Evolutionary conservation across 2,797 vertebrate genomes (phyloP).

Genomic region (Prunella strophiata): DNA sequence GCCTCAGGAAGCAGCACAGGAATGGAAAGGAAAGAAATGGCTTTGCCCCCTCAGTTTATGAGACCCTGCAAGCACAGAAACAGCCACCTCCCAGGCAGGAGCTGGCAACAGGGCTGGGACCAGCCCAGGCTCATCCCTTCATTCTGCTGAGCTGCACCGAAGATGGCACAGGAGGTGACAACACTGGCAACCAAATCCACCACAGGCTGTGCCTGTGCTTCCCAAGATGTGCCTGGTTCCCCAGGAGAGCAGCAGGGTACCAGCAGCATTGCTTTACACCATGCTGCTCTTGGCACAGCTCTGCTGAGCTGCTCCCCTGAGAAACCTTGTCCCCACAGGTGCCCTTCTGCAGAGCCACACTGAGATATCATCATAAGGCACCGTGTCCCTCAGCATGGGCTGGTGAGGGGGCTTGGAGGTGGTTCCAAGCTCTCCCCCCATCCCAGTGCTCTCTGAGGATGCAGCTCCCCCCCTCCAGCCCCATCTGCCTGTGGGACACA

Average conservation of each 20-base stretch:
- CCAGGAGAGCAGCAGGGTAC: background rate
- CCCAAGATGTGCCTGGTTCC: background rate
- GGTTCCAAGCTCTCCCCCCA: accelerated
- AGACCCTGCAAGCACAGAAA: background rate
- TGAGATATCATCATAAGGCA: accelerated
- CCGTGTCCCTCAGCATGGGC: accelerated
- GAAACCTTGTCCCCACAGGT: background rate
- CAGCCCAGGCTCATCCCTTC: background rate
- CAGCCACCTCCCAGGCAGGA: background rate
- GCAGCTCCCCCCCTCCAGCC: background rate
- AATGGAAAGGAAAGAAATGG: constrained; percentile 13
- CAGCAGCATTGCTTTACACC: background rate
- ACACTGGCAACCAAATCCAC: background rate
- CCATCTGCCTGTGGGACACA: accelerated
- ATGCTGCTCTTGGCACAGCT: background rate
- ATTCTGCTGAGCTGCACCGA: background rate
- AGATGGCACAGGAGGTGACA: background rate
- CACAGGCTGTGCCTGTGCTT: background rate
- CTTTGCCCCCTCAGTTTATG: background rate
- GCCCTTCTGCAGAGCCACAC: background rate
- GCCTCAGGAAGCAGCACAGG: background rate
- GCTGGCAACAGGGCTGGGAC: background rate
- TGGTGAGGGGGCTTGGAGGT: background rate
- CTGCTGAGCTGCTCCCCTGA: background rate
- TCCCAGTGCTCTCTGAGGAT: accelerated